These are phyloP conservation scores for Apogon talboti DNA, from an alignment of 2,797 vertebrate genomes.

Conservation along the genomic window DNA sequence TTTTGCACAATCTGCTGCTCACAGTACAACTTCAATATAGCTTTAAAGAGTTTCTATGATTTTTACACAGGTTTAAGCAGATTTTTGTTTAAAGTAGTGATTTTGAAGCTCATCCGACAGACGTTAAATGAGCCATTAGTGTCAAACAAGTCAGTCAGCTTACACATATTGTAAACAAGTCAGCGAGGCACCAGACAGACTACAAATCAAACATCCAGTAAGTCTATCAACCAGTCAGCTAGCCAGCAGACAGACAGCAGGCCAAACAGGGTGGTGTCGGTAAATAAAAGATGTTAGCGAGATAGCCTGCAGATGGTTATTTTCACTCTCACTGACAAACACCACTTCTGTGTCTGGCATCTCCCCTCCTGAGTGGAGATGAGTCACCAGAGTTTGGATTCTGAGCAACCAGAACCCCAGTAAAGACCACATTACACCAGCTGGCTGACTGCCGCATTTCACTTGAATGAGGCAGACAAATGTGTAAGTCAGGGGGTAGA, in stretches of 20 bases:
- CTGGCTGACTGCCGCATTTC: constrained; percentile 55
- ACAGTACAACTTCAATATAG: neutral
- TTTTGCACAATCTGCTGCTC: neutral
- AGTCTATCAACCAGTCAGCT: constrained; percentile 53
- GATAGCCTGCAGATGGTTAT: constrained; percentile 75
- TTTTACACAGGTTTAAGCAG: constrained; percentile 6
- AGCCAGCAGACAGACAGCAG: constrained; percentile 63
- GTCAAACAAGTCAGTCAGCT: constrained; percentile 11
- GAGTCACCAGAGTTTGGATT: constrained; percentile 78
- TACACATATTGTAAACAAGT: constrained; percentile 26
- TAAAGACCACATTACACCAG: constrained; percentile 56
- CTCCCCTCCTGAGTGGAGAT: constrained; percentile 71
- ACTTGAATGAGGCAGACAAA: constrained; percentile 49
- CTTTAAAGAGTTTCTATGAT: neutral
- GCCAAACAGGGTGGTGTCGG: constrained; percentile 72
- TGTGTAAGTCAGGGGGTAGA: constrained; percentile 33
- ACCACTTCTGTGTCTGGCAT: constrained; percentile 73
- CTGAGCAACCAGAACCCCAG: constrained; percentile 60
- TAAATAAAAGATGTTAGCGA: constrained; percentile 79
- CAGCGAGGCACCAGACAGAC: constrained; percentile 30
- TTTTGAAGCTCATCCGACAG: constrained; percentile 24
- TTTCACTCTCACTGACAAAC: constrained; percentile 77
- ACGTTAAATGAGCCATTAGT: constrained; percentile 24
- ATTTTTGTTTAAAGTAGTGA: constrained; percentile 27
- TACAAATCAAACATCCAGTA: constrained; percentile 64